Evolutionary conservation across 1,140 invertebrate species (phyloP).

Genomic region (Aphaenogaster rudis): DNA sequence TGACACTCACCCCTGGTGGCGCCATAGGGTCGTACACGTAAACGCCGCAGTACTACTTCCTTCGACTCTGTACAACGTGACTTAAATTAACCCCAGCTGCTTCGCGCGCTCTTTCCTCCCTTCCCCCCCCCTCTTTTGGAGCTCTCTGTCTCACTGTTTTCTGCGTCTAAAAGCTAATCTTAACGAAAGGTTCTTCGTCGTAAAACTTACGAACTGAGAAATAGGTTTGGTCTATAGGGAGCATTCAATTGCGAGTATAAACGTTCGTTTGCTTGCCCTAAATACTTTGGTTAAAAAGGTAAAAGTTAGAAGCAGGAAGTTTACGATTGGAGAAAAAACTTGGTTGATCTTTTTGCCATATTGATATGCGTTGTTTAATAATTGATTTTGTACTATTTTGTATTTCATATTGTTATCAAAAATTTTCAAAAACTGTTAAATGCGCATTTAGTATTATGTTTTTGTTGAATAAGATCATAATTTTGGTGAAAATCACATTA

Average conservation of each 20-base stretch:
- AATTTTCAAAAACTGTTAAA: neutral
- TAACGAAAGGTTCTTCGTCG: constrained; percentile 33
- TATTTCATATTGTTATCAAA: neutral
- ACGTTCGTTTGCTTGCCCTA: neutral
- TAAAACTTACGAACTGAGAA: constrained; percentile 23
- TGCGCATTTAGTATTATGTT: neutral
- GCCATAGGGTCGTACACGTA: constrained; percentile 50
- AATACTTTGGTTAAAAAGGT: neutral
- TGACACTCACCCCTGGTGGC: constrained; percentile 70
- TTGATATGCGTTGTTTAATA: neutral
- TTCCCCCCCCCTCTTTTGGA: neutral
- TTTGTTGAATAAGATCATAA: constrained; percentile 2
- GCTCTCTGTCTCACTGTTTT: neutral
- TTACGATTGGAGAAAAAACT: neutral
- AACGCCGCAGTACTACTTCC: constrained; percentile 56
- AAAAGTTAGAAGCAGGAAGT: neutral
- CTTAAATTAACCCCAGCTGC: constrained; percentile 74
- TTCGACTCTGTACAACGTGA: constrained; percentile 65
- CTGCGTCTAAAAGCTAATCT: constrained; percentile 26
- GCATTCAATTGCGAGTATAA: constrained; percentile 12
- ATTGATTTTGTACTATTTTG: neutral
- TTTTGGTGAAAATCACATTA: constrained; percentile 12
- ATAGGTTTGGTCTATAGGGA: neutral
- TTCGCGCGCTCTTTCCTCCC: neutral
- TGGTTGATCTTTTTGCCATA: neutral